Percentiles rank a stretch among this genome's conserved stretches.
Conservation (phyloP, 2,888 invertebrate species). For the Amblyteles armatorius region DNA sequence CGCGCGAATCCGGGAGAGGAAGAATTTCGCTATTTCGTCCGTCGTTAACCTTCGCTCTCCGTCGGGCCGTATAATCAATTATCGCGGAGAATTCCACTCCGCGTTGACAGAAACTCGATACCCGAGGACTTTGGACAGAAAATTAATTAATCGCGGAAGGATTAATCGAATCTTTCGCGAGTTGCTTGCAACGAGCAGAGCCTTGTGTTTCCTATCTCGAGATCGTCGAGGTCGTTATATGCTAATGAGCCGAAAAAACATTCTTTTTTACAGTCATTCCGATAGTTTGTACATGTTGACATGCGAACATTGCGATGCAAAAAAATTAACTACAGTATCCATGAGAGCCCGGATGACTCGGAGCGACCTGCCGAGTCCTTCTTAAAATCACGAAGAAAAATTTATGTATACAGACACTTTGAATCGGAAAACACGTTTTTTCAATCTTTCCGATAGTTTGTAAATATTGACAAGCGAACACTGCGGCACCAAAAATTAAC, state of each 20-base stretch:
- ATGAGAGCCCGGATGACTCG: background rate
- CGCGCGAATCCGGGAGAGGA: slow-evolving; percentile 13
- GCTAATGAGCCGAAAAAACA: slow-evolving; percentile 1
- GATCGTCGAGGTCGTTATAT: background rate
- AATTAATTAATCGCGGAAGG: slow-evolving; percentile 37
- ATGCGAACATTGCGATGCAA: background rate
- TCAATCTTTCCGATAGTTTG: too few relatives aligned
- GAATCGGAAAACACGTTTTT: too few relatives aligned
- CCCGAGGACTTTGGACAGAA: slow-evolving; percentile 34
- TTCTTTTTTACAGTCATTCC: background rate
- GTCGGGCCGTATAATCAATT: slow-evolving; percentile 5
- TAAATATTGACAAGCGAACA: too few relatives aligned
- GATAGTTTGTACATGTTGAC: background rate
- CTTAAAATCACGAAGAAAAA: too few relatives aligned
- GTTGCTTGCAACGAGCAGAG: background rate
- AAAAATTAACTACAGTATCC: background rate
- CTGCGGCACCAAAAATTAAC: too few relatives aligned
- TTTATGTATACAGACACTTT: too few relatives aligned
- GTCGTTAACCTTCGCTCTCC: slow-evolving; percentile 33
- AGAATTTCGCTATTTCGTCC: slow-evolving; percentile 46
- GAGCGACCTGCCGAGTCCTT: too few relatives aligned
- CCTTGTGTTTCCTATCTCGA: background rate
- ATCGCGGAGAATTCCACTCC: slow-evolving; percentile 39
- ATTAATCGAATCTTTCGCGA: slow-evolving; percentile 23
- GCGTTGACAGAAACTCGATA: slow-evolving; percentile 41